phyloP scores from a whole-genome alignment of 2,888 invertebrate genomes.

The Campoletis raptor region DNA sequence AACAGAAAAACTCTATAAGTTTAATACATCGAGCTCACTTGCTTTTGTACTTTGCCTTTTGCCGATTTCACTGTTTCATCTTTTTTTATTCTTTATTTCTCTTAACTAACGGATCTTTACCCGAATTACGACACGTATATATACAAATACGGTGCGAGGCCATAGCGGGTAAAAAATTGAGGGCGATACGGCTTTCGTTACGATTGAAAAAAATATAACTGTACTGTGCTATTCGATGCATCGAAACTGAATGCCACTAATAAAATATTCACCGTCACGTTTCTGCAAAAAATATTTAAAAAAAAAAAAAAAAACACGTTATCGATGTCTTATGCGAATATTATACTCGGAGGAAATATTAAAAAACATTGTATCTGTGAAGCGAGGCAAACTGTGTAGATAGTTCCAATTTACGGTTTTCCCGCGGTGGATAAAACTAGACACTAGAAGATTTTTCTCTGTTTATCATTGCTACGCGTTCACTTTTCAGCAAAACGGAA shows the following conservation, averaged over 20 bases:
- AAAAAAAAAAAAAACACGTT: slow-evolving; percentile 15
- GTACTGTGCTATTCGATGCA: slow-evolving; percentile 13
- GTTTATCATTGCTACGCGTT: slow-evolving; percentile 75
- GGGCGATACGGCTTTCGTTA: slow-evolving; percentile 27
- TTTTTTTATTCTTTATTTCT: slow-evolving; percentile 19
- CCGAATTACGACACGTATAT: slow-evolving; percentile 60
- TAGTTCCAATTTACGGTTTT: background rate
- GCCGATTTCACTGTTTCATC: slow-evolving; percentile 4
- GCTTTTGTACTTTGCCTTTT: slow-evolving; percentile 22
- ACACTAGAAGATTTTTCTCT: slow-evolving; percentile 61
- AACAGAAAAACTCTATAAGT: slow-evolving; percentile 19
- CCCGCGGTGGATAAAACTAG: slow-evolving; percentile 31
- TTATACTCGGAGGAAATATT: slow-evolving; percentile 2
- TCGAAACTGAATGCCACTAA: slow-evolving; percentile 3
- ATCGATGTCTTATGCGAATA: slow-evolving; percentile 1
- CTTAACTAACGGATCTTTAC: slow-evolving; percentile 54
- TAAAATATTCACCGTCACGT: slow-evolving; percentile 6
- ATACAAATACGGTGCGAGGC: slow-evolving; percentile 24
- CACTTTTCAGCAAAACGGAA: slow-evolving; percentile 75
- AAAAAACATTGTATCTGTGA: background rate
- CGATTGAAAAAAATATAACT: slow-evolving; percentile 29
- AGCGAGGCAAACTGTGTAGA: slow-evolving; percentile 4
- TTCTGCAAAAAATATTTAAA: too few relatives aligned
- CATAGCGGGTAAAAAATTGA: slow-evolving; percentile 51
- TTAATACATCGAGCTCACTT: slow-evolving; percentile 18